phyloP scores from a whole-genome alignment of 2,888 invertebrate species.

The Minunthozetes semirufus region DNA sequence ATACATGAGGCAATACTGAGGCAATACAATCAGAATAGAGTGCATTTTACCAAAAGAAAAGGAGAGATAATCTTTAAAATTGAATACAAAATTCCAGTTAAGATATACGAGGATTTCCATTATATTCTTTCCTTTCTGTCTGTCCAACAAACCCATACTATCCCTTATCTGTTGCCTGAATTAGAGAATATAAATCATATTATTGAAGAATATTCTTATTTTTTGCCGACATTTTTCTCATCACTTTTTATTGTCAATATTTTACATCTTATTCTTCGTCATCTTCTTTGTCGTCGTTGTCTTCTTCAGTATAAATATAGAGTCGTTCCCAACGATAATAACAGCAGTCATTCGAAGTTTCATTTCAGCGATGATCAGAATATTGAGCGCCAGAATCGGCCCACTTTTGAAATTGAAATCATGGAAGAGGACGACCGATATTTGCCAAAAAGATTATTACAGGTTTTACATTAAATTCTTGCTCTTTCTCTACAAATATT shows the following conservation, averaged over 20 bases:
- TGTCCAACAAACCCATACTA: not conserved
- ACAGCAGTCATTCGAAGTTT: constrained; percentile 8
- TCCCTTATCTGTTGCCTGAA: not conserved
- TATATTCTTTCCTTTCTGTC: not conserved
- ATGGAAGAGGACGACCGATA: constrained; percentile 92
- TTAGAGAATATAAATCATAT: not conserved
- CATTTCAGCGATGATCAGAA: constrained; percentile 15
- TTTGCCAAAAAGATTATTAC: constrained; percentile 83
- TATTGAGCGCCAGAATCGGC: constrained; percentile 50
- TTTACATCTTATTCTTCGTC: not conserved
- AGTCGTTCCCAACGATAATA: constrained; percentile 4
- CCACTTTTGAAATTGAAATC: constrained; percentile 89
- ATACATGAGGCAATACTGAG: no score
- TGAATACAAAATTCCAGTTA: not conserved
- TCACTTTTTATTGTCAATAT: not conserved
- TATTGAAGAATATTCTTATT: not conserved
- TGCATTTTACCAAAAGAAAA: not conserved
- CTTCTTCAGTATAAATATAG: constrained; percentile 13
- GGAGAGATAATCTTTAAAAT: not conserved
- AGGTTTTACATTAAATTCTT: constrained; percentile 54
- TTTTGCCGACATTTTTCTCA: not conserved
- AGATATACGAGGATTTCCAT: not conserved
- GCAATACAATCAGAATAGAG: not conserved
- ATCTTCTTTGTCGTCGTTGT: no score
- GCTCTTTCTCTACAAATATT: not conserved